Evolutionary conservation across 2,113 vertebrate species (phyloP).

Genomic region (Thryonomys swinderianus): DNA sequence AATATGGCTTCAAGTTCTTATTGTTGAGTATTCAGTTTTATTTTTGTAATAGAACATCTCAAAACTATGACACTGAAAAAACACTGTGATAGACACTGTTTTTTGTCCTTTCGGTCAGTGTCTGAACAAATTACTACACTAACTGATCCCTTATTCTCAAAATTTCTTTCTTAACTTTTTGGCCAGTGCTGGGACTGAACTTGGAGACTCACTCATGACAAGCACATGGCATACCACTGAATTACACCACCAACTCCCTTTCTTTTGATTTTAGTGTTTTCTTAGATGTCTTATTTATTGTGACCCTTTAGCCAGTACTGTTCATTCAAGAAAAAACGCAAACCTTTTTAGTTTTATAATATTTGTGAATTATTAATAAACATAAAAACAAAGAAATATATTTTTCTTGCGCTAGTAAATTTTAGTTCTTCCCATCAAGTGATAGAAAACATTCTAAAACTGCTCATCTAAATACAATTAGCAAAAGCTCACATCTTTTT

Average conservation of each 20-base stretch:
- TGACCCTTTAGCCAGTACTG: background rate
- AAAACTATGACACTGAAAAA: background rate
- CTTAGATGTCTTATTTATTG: background rate
- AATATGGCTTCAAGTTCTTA: background rate
- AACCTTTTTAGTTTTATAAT: background rate
- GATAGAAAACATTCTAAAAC: background rate
- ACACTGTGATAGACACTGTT: background rate
- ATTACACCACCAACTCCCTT: background rate
- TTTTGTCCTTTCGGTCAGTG: no score
- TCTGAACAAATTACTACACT: no score
- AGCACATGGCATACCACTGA: background rate
- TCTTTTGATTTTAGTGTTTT: no score
- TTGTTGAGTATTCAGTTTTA: background rate
- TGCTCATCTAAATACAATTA: background rate
- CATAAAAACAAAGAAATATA: background rate
- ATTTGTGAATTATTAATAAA: background rate
- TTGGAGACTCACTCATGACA: background rate
- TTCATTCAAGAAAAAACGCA: background rate
- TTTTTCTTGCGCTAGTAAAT: background rate
- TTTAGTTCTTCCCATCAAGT: background rate
- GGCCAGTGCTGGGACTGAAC: background rate
- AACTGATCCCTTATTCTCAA: background rate
- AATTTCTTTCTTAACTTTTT: no score
- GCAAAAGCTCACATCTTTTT: background rate
- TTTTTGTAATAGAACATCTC: background rate